Percentiles rank a stretch among this genome's conserved stretches.
These are phyloP conservation scores for Neomonachus schauinslandi DNA, from an alignment of 2,113 vertebrate species.

Conservation along the genomic window DNA sequence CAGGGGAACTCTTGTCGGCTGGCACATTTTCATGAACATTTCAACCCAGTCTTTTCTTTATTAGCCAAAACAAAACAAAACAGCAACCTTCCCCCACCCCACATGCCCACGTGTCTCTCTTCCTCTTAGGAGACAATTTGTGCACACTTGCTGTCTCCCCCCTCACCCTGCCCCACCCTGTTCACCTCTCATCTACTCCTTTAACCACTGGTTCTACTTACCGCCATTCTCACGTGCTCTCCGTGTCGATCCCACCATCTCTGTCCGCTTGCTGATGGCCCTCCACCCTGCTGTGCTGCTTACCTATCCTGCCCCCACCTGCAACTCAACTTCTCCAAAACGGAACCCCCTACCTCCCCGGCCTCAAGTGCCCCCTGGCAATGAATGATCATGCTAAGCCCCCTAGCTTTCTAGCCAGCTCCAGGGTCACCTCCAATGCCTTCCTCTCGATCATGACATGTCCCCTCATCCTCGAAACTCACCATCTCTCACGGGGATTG, in stretches of 20 bases:
- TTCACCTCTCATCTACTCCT: background rate
- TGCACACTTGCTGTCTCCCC: background rate
- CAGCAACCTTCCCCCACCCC: background rate
- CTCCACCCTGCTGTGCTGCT: background rate
- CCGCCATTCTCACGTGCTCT: accelerated
- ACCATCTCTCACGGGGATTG: accelerated
- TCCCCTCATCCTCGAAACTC: accelerated
- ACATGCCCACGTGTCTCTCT: background rate
- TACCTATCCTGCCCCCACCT: too few relatives aligned
- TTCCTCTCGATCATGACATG: background rate
- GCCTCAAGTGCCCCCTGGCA: background rate
- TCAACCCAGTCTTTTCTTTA: background rate
- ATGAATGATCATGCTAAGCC: accelerated
- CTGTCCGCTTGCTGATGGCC: accelerated
- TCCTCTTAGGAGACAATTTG: background rate
- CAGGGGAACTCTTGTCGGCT: background rate
- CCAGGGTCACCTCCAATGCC: accelerated
- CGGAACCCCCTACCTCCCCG: accelerated
- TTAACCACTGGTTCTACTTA: background rate
- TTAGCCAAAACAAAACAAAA: background rate
- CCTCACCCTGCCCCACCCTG: too few relatives aligned
- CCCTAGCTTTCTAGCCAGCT: background rate
- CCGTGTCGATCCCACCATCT: accelerated
- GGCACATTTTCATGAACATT: background rate
- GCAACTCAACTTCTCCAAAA: background rate